Evolutionary conservation across 2,797 vertebrate genomes (phyloP).

Genomic region (Prionace glauca): DNA sequence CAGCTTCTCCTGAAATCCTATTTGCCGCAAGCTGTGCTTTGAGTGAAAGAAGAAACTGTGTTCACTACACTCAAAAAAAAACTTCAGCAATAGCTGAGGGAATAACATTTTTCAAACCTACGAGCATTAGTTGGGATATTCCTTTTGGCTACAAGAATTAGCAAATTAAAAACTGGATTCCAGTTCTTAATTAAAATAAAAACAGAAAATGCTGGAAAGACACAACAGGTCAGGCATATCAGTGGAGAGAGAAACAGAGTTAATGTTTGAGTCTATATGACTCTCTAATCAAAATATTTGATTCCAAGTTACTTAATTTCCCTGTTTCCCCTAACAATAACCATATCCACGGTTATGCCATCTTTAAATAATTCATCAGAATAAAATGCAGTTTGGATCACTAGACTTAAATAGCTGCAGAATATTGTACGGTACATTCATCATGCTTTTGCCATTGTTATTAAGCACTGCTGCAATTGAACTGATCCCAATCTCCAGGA

Average conservation of each 20-base stretch:
- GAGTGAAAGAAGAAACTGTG: neutral
- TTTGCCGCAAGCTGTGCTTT: neutral
- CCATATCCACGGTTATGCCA: neutral
- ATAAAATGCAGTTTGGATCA: neutral
- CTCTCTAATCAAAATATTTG: neutral
- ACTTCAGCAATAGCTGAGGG: neutral
- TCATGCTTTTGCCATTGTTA: neutral
- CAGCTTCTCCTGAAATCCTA: neutral
- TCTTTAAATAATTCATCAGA: too few relatives aligned
- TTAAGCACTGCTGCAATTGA: conserved; percentile 20
- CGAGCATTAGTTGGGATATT: neutral
- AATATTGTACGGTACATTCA: neutral
- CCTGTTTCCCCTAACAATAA: neutral
- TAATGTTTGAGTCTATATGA: too few relatives aligned
- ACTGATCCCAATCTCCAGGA: neutral
- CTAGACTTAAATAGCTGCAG: neutral
- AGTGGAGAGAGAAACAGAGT: too few relatives aligned
- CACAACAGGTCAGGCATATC: too few relatives aligned
- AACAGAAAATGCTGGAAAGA: too few relatives aligned
- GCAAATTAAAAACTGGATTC: neutral
- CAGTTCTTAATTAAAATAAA: neutral
- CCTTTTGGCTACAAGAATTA: neutral
- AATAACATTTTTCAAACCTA: neutral
- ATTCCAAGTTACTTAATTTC: neutral
- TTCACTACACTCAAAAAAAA: neutral